Conservation (phyloP, 2,888 invertebrate genomes). For the Watsonalla binaria region DNA sequence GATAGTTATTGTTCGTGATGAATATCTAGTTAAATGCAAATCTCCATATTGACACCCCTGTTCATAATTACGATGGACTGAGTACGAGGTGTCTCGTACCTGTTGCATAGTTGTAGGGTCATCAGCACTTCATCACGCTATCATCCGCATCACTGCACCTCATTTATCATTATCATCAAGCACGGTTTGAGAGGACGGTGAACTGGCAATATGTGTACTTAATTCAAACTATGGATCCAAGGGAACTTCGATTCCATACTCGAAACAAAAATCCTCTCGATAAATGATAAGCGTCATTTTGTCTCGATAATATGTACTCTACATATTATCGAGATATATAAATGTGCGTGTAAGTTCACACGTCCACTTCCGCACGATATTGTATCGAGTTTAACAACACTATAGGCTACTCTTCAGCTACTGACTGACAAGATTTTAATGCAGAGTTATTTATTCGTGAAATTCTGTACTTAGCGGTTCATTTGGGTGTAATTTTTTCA, state of each 20-base stretch:
- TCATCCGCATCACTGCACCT: slow-evolving; percentile 75
- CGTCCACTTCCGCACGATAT: too few relatives aligned
- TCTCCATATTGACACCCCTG: slow-evolving; percentile 16
- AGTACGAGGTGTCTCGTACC: slow-evolving; percentile 45
- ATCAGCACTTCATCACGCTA: slow-evolving; percentile 44
- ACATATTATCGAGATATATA: too few relatives aligned
- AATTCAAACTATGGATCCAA: not conserved
- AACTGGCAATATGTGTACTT: slow-evolving; percentile 38
- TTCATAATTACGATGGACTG: slow-evolving; percentile 42
- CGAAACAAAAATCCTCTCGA: too few relatives aligned
- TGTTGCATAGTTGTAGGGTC: slow-evolving; percentile 57
- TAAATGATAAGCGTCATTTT: not conserved
- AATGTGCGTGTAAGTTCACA: too few relatives aligned
- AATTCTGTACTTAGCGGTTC: too few relatives aligned
- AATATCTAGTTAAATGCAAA: slow-evolving; percentile 1
- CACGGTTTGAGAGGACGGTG: slow-evolving; percentile 71
- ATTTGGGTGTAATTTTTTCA: too few relatives aligned
- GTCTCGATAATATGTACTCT: too few relatives aligned
- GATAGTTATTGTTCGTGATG: not conserved
- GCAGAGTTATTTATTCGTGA: too few relatives aligned
- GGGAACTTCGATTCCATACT: too few relatives aligned
- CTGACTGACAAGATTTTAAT: too few relatives aligned
- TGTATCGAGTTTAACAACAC: too few relatives aligned
- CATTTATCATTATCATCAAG: slow-evolving; percentile 63
- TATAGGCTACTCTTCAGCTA: too few relatives aligned